These are phyloP conservation scores for Goniozus legneri DNA, from an alignment of 1,140 invertebrate species.

Conservation along the genomic window DNA sequence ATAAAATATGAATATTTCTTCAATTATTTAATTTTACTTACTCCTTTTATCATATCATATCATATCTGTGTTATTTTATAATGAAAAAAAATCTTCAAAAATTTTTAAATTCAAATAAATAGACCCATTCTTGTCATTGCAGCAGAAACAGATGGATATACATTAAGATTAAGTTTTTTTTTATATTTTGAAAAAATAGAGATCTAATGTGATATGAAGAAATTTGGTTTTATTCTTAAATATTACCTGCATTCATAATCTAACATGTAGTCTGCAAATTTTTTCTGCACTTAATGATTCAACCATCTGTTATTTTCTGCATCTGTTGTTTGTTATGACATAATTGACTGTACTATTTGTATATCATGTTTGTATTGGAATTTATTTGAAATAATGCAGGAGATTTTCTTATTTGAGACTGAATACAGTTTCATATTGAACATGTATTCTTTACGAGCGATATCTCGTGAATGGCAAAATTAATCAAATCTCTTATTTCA, in stretches of 20 bases:
- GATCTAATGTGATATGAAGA: not conserved
- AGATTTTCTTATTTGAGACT: slow-evolving; percentile 10
- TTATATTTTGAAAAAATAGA: slow-evolving; percentile 3
- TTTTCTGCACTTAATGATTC: not conserved
- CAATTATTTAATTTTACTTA: not conserved
- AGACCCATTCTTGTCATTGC: slow-evolving; percentile 24
- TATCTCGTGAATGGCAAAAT: slow-evolving; percentile 17
- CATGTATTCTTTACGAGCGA: not conserved
- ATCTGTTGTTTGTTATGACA: slow-evolving; percentile 8
- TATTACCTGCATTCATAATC: not conserved
- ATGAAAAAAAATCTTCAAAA: slow-evolving; percentile 17
- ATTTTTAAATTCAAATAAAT: slow-evolving; percentile 23
- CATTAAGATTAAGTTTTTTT: slow-evolving; percentile 14
- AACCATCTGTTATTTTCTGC: slow-evolving; percentile 7
- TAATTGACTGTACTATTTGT: slow-evolving; percentile 11
- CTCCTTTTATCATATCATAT: slow-evolving; percentile 3
- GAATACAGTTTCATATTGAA: no score
- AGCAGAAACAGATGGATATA: slow-evolving; percentile 28
- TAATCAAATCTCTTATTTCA: slow-evolving; percentile 34
- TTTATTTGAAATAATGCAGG: not conserved
- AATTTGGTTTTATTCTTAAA: not conserved
- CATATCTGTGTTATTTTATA: slow-evolving; percentile 28
- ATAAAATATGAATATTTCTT: not conserved
- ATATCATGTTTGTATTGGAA: slow-evolving; percentile 6
- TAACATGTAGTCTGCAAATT: not conserved